Percentiles rank a stretch among this genome's conserved stretches.
Conservation (phyloP, 2,113 vertebrate species). For the Myocastor coypus region DNA sequence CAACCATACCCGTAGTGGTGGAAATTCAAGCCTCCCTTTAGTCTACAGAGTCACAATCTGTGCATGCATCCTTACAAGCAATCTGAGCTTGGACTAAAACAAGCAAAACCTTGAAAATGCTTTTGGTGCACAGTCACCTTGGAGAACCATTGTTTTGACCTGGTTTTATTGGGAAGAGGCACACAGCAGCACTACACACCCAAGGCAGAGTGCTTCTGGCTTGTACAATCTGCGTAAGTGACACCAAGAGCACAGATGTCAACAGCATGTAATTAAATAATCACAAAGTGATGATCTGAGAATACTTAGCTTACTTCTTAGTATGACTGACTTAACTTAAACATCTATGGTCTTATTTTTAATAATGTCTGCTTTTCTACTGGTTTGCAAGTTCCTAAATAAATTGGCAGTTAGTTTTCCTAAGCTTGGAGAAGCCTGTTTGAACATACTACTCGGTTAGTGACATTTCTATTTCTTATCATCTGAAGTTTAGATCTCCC, state of each 20-base stretch:
- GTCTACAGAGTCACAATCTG: neutral
- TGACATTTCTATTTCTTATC: neutral
- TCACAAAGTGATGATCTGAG: neutral
- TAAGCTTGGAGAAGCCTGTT: neutral
- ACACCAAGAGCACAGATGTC: neutral
- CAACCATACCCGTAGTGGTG: too few species aligned
- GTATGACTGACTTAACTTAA: neutral
- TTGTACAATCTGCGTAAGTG: neutral
- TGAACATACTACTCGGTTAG: neutral
- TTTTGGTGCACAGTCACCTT: neutral
- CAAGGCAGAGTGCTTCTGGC: neutral
- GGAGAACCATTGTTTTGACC: neutral
- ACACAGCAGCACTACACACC: rapidly evolving
- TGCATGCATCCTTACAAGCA: neutral
- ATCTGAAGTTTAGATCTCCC: neutral
- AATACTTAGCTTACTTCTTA: neutral
- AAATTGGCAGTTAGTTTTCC: neutral
- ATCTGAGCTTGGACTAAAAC: neutral
- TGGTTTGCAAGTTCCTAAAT: neutral
- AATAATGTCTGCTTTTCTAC: neutral
- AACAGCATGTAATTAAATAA: neutral
- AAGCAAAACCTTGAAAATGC: neutral
- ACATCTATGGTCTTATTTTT: neutral
- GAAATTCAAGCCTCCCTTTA: neutral
- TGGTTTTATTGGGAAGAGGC: neutral